Conservation (phyloP, 1,140 invertebrate species). For the Bombus waltoni region DNA sequence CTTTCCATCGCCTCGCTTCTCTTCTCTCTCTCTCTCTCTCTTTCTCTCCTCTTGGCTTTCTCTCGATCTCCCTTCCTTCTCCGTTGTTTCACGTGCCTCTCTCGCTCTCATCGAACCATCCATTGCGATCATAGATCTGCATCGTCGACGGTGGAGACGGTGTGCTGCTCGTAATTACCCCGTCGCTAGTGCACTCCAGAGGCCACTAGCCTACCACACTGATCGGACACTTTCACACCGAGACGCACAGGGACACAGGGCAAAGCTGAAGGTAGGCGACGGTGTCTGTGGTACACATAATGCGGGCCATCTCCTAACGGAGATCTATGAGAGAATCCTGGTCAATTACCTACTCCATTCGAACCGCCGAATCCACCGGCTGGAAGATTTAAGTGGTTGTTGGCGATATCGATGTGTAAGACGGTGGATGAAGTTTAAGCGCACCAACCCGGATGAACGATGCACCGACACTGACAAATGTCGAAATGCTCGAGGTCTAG, state of each 20-base stretch:
- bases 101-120: slow-evolving; percentile 56
- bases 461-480: slow-evolving; percentile 26
- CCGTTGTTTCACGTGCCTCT: slow-evolving; percentile 10
- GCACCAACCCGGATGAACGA: neutral
- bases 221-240: slow-evolving; percentile 59
- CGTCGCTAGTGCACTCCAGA: slow-evolving; percentile 73
- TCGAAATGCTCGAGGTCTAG: neutral
- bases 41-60: neutral
- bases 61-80: neutral
- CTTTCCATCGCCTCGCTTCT: neutral
- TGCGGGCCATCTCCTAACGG: slow-evolving; percentile 68
- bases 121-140: slow-evolving; percentile 76
- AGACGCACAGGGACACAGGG: slow-evolving; percentile 41
- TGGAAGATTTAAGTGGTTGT: slow-evolving; percentile 41
- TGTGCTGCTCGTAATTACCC: slow-evolving; percentile 76
- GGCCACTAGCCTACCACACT: slow-evolving; percentile 59
- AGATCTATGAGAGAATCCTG: slow-evolving; percentile 70
- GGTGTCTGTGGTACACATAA: slow-evolving; percentile 57
- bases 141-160: slow-evolving; percentile 66
- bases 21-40: neutral
- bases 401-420: slow-evolving; percentile 35
- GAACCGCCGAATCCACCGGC: slow-evolving; percentile 22
- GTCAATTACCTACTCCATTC: slow-evolving; percentile 69
- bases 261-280: slow-evolving; percentile 35
- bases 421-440: slow-evolving; percentile 16